Base-by-base conservation (phyloP, 2,888 invertebrate genomes). In the Linyphia triangularis region DNA sequence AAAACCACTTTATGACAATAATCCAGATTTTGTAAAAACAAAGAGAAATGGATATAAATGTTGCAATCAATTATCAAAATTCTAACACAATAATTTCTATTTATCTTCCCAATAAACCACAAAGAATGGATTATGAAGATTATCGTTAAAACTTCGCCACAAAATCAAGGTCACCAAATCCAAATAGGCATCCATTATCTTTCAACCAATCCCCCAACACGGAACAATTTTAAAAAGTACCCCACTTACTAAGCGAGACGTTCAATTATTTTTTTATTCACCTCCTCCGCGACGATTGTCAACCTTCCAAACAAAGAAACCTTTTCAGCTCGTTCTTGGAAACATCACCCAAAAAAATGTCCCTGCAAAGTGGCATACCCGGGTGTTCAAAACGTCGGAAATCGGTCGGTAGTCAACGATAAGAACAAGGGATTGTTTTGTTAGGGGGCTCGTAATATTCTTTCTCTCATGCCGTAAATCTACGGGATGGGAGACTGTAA, bases 391-490 rank as follows among this genome's bases (percentile, higher is more conserved):
- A n/a, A 26, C 13, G 82, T 63, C 28, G 24, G 57, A n/a, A 51
- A 69, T 33, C 16, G 33, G 22, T 33, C 72, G 61, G 82, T 82
- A 82, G 82, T 72, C 82, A 13, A 13, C 19, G 3, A 24, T 3
- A 37, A 67, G 57, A 78, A 85, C 85, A 85, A 85, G 43, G 70
- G 22, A 10, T 22, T 13, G 63, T 85, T 85, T 77, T 85, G 85
- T 85, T 75, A 26, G 7, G 26, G 75, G 70, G 28, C 61, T 37
- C 33, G 67, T 51, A 13, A 24, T 40, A 24, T 19, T 83, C 28
- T 61, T 26, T 75, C 16, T 57, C 28, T 26, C 65, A 2, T 37
- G 65, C 40, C 40, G 72, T 79, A 85, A 79, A 85, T 85, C 85
- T 72, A 22, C 16, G 67, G 57, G n/a, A 65, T 75, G 67, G 51